Evolutionary conservation across 2,888 invertebrate genomes (phyloP).

Genomic region (Cenopis cana): DNA sequence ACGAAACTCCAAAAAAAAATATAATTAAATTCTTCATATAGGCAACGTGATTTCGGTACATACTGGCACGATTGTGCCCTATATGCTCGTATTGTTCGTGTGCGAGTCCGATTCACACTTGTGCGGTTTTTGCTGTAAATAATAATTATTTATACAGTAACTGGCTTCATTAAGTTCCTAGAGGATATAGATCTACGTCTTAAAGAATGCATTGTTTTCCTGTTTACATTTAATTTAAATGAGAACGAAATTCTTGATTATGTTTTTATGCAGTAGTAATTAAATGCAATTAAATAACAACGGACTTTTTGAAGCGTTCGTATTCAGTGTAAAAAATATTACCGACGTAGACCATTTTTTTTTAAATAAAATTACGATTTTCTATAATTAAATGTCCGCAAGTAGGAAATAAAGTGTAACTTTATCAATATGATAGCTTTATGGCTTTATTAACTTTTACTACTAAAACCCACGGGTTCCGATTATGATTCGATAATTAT

Average conservation of each 20-base stretch:
- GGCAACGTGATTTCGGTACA: too few species aligned
- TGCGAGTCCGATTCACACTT: too few species aligned
- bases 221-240: not conserved
- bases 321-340: too few species aligned
- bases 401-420: not conserved
- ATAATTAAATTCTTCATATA: too few species aligned
- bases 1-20: too few species aligned
- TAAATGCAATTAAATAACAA: not conserved
- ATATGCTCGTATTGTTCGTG: too few species aligned
- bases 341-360: too few species aligned
- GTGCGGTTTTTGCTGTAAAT: too few species aligned
- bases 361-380: not conserved
- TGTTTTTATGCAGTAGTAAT: not conserved
- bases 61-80: too few species aligned
- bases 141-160: too few species aligned
- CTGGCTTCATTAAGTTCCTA: not conserved
- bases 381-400: not conserved
- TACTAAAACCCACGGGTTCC: conserved; percentile 51
- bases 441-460: conserved; percentile 22
- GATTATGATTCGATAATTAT: conserved; percentile 54
- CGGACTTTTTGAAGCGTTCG: not conserved
- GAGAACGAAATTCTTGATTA: not conserved
- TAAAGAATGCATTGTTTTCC: too few species aligned
- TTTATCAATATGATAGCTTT: conserved; percentile 5
- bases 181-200: not conserved